Conservation (phyloP, 2,888 invertebrate species). For the Agrilus biguttatus region DNA sequence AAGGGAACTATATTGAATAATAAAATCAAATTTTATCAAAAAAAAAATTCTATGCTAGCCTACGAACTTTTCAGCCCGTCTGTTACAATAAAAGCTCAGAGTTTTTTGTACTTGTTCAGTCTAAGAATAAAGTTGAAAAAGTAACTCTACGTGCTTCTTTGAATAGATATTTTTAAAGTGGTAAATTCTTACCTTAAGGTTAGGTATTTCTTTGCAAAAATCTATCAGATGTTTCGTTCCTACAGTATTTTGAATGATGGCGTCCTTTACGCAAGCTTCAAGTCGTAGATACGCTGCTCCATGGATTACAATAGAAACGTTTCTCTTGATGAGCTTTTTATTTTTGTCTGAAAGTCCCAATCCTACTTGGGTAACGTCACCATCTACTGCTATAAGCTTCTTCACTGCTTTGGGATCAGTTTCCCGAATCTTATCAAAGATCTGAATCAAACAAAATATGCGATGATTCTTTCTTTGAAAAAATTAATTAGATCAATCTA, state of each 20-base stretch:
- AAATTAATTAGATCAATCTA: no score
- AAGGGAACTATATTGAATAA: no score
- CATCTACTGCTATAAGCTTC: constrained; percentile 34
- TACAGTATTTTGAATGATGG: constrained; percentile 43
- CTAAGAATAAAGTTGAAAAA: no score
- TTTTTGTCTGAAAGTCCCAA: constrained; percentile 26
- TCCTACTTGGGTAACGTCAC: constrained; percentile 27
- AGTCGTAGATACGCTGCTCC: constrained; percentile 51
- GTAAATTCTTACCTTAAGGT: constrained; percentile 9
- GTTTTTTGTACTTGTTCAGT: no score
- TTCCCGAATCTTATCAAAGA: constrained; percentile 21
- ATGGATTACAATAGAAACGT: constrained; percentile 46
- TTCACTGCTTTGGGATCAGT: constrained; percentile 27
- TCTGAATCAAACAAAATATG: constrained; percentile 18
- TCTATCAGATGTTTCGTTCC: constrained; percentile 40
- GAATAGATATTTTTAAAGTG: no score
- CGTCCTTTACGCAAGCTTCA: constrained; percentile 42
- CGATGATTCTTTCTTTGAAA: no score
- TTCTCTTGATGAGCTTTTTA: constrained; percentile 28
- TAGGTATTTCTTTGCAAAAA: constrained; percentile 11
- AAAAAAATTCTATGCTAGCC: no score
- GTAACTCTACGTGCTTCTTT: no score
- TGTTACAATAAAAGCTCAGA: no score
- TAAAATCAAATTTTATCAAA: no score
- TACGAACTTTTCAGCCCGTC: no score